phyloP scores from a whole-genome alignment of 2,888 invertebrate species.

The Byasa hedistus region DNA sequence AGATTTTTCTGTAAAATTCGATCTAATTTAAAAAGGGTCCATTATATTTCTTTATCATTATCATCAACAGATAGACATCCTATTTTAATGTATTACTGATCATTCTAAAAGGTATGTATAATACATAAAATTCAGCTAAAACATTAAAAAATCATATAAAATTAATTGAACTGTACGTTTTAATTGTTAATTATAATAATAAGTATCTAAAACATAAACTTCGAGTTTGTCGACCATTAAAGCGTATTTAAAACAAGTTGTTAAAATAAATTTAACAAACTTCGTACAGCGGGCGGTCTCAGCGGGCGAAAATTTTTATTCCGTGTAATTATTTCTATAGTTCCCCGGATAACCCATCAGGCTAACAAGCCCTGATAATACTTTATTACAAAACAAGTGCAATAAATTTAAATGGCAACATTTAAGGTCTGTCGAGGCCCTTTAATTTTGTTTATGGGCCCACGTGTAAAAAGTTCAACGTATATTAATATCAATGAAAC shows the following conservation, averaged over 20 bases:
- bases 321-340: constrained; percentile 49
- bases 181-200: background rate
- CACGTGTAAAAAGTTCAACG: constrained; percentile 11
- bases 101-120: too few species aligned
- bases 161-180: background rate
- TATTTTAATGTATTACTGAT: too few species aligned
- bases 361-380: constrained; percentile 48
- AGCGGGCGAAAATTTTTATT: constrained; percentile 43
- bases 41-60: too few species aligned
- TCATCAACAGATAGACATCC: too few species aligned
- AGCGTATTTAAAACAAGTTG: constrained; percentile 22
- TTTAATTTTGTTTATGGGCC: constrained; percentile 38
- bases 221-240: background rate
- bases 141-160: background rate
- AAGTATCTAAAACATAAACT: background rate
- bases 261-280: constrained; percentile 34
- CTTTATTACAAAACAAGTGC: constrained; percentile 56
- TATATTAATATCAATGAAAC: constrained; percentile 8
- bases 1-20: too few species aligned
- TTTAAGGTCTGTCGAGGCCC: constrained; percentile 48
- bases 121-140: background rate
- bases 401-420: constrained; percentile 58
- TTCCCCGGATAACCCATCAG: constrained; percentile 41
- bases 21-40: too few species aligned
- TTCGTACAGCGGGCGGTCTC: constrained; percentile 47